Conservation (phyloP, 2,113 vertebrate genomes). For the Meleagris gallopavo region DNA sequence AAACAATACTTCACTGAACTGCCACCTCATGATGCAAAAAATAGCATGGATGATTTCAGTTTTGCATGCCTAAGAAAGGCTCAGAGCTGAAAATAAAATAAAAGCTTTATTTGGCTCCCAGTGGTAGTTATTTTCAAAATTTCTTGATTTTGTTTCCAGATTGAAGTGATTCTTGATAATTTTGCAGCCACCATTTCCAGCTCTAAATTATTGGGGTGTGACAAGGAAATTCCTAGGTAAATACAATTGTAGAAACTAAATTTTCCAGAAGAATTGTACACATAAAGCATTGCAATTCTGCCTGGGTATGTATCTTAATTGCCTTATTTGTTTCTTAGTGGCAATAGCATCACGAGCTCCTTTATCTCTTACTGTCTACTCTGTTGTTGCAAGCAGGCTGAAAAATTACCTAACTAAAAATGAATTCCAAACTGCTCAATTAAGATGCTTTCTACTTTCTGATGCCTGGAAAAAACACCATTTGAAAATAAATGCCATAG, state of each 20-base stretch:
- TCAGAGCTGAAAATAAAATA: not conserved
- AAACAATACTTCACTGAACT: not conserved
- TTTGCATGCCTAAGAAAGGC: not conserved
- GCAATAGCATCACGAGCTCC: constrained; percentile 53
- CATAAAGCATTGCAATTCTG: not conserved
- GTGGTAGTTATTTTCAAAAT: not conserved
- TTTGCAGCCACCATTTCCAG: constrained; percentile 3
- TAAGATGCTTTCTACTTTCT: constrained; percentile 36
- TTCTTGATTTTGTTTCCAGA: not conserved
- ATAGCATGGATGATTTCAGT: not conserved
- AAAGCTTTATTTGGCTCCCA: not conserved
- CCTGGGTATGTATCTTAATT: constrained; percentile 39
- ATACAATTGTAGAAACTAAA: not conserved
- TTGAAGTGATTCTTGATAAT: not conserved
- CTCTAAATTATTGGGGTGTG: not conserved
- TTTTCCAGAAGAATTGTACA: not conserved
- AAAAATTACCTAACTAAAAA: constrained; percentile 45
- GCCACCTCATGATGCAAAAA: not conserved
- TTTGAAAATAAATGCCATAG: constrained; percentile 22
- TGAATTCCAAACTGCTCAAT: constrained; percentile 25
- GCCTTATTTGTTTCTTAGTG: constrained; percentile 54
- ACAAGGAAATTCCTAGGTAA: not conserved
- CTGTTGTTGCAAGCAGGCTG: constrained; percentile 34
- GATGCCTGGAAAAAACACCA: not conserved
- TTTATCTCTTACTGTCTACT: constrained; percentile 48